Conservation (phyloP, 2,113 vertebrate genomes). For the Leptobrachium ailaonicum region DNA sequence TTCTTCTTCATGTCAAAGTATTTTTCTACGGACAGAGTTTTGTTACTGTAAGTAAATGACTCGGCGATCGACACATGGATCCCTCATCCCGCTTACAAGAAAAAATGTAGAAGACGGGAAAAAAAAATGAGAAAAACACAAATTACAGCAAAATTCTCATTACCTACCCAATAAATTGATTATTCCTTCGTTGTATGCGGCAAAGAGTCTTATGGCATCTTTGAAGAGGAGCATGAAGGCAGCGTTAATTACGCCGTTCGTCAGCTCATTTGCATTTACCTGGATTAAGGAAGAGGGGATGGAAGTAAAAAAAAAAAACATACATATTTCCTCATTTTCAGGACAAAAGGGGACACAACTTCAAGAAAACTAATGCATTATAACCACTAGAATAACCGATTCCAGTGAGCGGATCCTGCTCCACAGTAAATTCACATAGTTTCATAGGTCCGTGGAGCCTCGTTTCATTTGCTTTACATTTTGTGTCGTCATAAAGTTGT, state of each 20-base stretch:
- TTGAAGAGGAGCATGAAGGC: conserved; percentile 99
- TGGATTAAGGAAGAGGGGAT: conserved; percentile 49
- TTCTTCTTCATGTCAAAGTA: conserved; percentile 99
- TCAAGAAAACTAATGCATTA: no score
- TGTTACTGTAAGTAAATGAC: background rate
- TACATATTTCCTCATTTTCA: background rate
- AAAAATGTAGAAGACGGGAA: background rate
- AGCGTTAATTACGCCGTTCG: conserved; percentile 98
- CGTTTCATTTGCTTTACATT: no score
- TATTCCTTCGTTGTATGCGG: conserved; percentile 97
- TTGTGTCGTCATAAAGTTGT: no score
- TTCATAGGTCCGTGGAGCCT: no score
- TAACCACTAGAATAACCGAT: no score
- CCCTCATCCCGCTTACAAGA: background rate
- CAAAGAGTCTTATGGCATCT: conserved; percentile 97
- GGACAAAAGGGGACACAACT: no score
- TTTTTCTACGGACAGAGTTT: conserved; percentile 75
- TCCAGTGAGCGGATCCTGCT: no score
- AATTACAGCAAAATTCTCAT: background rate
- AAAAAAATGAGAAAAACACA: conserved; percentile 39
- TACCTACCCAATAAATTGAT: conserved; percentile 94
- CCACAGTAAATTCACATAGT: no score
- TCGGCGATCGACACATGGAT: background rate
- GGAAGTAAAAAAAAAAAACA: background rate
- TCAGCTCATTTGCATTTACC: conserved; percentile 98